These are phyloP conservation scores for Gonatopus flavifemur DNA, from an alignment of 1,140 invertebrate species.

Conservation along the genomic window DNA sequence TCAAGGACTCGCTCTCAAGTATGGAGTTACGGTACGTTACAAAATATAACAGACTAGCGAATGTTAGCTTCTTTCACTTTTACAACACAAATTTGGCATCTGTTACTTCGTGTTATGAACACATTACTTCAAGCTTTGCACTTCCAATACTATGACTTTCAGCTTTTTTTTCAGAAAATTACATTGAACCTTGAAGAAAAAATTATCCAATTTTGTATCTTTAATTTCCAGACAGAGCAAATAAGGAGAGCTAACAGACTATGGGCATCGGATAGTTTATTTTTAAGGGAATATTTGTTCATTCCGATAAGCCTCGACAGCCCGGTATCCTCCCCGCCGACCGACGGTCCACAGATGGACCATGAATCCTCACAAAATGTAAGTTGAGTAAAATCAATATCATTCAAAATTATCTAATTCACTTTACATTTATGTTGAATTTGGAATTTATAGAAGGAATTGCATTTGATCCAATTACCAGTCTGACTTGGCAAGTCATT, in stretches of 20 bases:
- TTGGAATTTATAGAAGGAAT: slow-evolving; percentile 1
- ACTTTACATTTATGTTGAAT: slow-evolving; percentile 2
- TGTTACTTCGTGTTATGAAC: too few species aligned
- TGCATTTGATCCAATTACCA: too few species aligned
- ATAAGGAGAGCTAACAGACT: slow-evolving; percentile 84
- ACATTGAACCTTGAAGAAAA: too few species aligned
- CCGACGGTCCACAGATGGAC: slow-evolving; percentile 40
- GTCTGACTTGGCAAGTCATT: too few species aligned
- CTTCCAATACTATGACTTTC: too few species aligned
- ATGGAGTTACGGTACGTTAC: slow-evolving; percentile 83
- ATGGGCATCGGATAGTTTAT: slow-evolving; percentile 87
- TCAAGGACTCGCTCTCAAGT: slow-evolving; percentile 89
- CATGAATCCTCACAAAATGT: slow-evolving; percentile 31
- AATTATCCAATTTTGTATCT: slow-evolving; percentile 10
- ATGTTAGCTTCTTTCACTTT: too few species aligned
- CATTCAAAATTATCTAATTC: background rate
- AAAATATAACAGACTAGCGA: too few species aligned
- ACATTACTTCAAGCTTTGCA: too few species aligned
- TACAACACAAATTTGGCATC: too few species aligned
- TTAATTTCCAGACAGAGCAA: slow-evolving; percentile 82
- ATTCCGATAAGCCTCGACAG: slow-evolving; percentile 73
- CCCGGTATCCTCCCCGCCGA: slow-evolving; percentile 62
- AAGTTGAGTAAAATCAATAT: slow-evolving; percentile 10
- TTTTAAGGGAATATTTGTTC: slow-evolving; percentile 77
- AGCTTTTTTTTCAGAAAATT: too few species aligned